Evolutionary conservation across 23 tunicate genomes (phyloP).

Genomic region (Styela clava): DNA sequence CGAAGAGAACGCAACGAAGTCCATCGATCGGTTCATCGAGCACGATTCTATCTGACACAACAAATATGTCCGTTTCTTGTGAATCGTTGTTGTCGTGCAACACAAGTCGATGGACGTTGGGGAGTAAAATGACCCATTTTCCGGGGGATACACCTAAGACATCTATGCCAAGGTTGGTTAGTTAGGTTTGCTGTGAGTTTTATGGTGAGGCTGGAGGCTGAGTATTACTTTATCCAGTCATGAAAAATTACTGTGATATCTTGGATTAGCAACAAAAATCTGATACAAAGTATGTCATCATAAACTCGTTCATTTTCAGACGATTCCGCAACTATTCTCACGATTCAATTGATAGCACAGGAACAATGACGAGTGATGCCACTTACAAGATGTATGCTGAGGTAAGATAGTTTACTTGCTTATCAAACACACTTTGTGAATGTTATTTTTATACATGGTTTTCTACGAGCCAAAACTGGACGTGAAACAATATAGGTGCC

Average conservation of each 20-base stretch:
- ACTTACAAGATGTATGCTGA: background rate
- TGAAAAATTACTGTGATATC: too few species aligned
- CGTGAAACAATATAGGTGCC: too few species aligned
- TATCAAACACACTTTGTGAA: too few species aligned
- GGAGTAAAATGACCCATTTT: background rate
- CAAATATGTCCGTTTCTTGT: conserved; percentile 11
- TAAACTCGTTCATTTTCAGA: too few species aligned
- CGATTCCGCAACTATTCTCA: background rate
- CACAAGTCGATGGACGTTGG: conserved; percentile 11
- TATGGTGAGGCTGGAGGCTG: too few species aligned
- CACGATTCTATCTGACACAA: background rate
- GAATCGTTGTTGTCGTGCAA: conserved; percentile 10
- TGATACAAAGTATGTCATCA: too few species aligned
- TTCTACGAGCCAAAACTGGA: too few species aligned
- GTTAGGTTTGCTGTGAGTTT: too few species aligned
- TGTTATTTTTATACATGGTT: too few species aligned
- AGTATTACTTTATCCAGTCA: too few species aligned
- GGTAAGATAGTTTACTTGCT: too few species aligned
- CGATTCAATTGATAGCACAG: conserved; percentile 7
- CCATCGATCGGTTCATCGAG: background rate
- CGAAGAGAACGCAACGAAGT: background rate
- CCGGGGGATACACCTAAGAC: background rate
- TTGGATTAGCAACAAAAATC: too few species aligned
- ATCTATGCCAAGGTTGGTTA: background rate
- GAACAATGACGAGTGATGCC: background rate